These are phyloP conservation scores for Podilymbus podiceps DNA, from an alignment of 2,113 vertebrate genomes.

Conservation along the genomic window DNA sequence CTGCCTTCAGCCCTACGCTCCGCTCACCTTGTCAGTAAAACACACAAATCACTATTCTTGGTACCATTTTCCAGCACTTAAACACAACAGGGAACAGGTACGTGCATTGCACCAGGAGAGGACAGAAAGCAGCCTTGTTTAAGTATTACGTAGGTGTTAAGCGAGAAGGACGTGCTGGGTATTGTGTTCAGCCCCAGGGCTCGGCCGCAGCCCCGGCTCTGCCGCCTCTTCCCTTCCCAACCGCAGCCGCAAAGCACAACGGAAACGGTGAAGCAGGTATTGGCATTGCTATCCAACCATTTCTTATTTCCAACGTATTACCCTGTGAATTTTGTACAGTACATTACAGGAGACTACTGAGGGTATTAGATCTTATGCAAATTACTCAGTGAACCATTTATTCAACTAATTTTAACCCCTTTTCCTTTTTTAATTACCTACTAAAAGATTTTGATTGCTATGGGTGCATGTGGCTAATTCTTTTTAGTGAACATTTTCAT, in stretches of 20 bases:
- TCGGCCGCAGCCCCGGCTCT: not conserved
- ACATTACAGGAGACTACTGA: not conserved
- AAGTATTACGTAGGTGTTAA: no score
- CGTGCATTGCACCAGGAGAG: no score
- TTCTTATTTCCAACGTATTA: not conserved
- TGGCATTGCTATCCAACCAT: not conserved
- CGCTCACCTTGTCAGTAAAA: no score
- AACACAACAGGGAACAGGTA: no score
- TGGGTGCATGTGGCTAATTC: not conserved
- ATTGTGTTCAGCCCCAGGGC: fast-evolving
- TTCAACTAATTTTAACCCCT: not conserved
- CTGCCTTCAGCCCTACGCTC: not conserved
- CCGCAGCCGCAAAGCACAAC: not conserved
- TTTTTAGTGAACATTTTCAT: not conserved
- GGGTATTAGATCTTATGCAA: not conserved
- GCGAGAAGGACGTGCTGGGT: no score
- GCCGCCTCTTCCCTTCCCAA: not conserved
- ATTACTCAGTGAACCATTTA: not conserved
- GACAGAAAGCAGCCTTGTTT: not conserved
- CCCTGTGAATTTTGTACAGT: not conserved
- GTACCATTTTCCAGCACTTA: not conserved
- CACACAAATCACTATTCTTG: not conserved
- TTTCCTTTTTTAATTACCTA: not conserved
- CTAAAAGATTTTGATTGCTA: not conserved
- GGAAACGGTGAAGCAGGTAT: not conserved